Percentiles rank a stretch among this genome's conserved stretches.
These are phyloP conservation scores for Nymphicus hollandicus DNA, from an alignment of 2,113 vertebrate genomes.

Conservation along the genomic window DNA sequence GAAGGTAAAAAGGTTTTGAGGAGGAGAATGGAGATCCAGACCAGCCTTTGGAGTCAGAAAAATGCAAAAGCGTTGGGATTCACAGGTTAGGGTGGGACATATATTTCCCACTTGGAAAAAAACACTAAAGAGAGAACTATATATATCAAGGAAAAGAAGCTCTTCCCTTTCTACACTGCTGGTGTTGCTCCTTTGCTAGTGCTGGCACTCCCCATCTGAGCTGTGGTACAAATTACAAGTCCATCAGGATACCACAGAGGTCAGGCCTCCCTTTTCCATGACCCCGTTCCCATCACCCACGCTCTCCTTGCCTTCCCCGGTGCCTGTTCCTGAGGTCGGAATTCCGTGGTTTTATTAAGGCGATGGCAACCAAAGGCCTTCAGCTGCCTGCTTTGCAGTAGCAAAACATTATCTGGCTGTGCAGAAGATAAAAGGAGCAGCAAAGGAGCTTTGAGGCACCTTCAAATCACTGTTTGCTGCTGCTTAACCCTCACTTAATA, in stretches of 20 bases:
- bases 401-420: not conserved
- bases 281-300: not conserved
- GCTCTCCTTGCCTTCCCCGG: not conserved
- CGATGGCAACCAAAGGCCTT: rapidly evolving
- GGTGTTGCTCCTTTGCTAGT: not conserved
- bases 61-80: not conserved
- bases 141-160: rapidly evolving
- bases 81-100: not conserved
- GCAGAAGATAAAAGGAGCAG: not conserved
- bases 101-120: not conserved
- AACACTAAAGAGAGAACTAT: not conserved
- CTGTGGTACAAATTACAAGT: not conserved
- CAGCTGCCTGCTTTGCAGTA: not conserved
- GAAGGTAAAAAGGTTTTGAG: not conserved
- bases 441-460: not conserved
- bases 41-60: not conserved
- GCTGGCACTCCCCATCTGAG: not conserved
- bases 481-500: not conserved
- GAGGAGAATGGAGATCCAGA: rapidly evolving
- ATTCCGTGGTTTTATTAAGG: not conserved
- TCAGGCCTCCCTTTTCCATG: not conserved
- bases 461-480: not conserved
- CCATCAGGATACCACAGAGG: not conserved
- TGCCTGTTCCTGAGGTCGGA: not conserved
- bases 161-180: not conserved